Conservation (phyloP, 2,888 invertebrate species). For the Melipona beecheii region DNA sequence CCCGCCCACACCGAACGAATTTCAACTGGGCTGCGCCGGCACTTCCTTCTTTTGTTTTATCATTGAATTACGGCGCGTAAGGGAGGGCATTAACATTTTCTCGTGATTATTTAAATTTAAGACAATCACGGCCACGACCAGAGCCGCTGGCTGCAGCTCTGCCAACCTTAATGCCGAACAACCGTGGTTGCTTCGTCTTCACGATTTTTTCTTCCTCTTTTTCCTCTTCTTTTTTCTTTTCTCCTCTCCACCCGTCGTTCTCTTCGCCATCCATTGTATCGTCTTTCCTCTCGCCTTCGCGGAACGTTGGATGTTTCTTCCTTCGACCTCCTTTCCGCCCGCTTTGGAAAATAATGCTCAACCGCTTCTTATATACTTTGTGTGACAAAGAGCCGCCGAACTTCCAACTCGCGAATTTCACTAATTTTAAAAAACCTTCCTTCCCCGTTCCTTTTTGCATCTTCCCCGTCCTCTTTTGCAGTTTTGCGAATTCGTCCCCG, state of each 20-base stretch:
- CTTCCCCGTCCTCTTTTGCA: neutral
- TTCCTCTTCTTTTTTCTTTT: neutral
- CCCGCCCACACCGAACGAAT: constrained; percentile 24
- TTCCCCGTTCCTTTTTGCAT: neutral
- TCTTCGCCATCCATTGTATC: constrained; percentile 4
- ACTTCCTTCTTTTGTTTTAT: constrained; percentile 77
- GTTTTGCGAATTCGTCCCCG: constrained; percentile 19
- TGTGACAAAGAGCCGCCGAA: constrained; percentile 58
- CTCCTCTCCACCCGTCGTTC: neutral
- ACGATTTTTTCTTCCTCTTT: too few relatives aligned
- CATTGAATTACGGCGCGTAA: constrained; percentile 77
- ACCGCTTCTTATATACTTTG: constrained; percentile 36
- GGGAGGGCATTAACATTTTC: constrained; percentile 79
- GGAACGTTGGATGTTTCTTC: constrained; percentile 6
- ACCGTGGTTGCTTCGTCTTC: constrained; percentile 14
- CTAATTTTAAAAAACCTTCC: constrained; percentile 27
- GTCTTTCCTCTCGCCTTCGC: neutral
- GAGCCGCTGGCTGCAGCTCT: constrained; percentile 48
- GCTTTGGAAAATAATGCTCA: constrained; percentile 60
- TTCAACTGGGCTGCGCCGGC: constrained; percentile 41
- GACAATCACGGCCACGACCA: constrained; percentile 75
- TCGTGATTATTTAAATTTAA: constrained; percentile 82
- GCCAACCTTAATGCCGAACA: constrained; percentile 61
- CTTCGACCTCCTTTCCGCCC: constrained; percentile 34
- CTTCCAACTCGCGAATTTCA: constrained; percentile 44